phyloP scores from a whole-genome alignment of 2,888 invertebrate genomes.

The Sarcophaga rosellei region DNA sequence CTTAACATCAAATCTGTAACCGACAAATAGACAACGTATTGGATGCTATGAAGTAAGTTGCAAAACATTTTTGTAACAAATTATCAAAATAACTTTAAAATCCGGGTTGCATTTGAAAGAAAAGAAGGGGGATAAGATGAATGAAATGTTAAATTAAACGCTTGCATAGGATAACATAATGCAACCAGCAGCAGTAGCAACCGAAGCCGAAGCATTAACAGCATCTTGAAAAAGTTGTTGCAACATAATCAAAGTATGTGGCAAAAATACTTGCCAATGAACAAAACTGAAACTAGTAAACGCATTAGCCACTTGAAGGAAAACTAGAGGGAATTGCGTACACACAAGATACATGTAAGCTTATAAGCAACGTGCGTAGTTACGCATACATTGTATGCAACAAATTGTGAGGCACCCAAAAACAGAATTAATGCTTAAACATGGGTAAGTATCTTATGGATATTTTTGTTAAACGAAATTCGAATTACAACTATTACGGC shows the following conservation, averaged over 20 bases:
- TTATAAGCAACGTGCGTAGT: too few species aligned
- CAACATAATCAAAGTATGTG: constrained; percentile 47
- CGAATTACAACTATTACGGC: too few species aligned
- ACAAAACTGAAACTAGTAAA: constrained; percentile 18
- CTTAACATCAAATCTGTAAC: constrained; percentile 42
- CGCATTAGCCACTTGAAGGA: background rate
- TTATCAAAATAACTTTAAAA: constrained; percentile 56
- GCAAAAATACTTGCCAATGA: constrained; percentile 41
- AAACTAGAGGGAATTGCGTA: constrained; percentile 5
- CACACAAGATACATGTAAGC: constrained; percentile 26
- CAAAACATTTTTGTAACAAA: constrained; percentile 55
- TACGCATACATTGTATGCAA: too few species aligned
- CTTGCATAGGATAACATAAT: background rate
- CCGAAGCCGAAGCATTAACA: background rate
- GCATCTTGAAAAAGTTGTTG: constrained; percentile 29
- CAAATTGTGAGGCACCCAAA: too few species aligned
- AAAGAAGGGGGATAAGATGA: background rate
- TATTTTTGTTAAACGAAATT: too few species aligned
- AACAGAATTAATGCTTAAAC: too few species aligned
- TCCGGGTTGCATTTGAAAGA: background rate
- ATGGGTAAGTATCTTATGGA: too few species aligned
- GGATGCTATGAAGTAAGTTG: background rate
- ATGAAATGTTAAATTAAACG: background rate
- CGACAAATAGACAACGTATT: background rate
- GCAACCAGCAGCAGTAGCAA: constrained; percentile 4